Evolutionary conservation across 2,113 vertebrate genomes (phyloP).

Genomic region (Scomber colias): DNA sequence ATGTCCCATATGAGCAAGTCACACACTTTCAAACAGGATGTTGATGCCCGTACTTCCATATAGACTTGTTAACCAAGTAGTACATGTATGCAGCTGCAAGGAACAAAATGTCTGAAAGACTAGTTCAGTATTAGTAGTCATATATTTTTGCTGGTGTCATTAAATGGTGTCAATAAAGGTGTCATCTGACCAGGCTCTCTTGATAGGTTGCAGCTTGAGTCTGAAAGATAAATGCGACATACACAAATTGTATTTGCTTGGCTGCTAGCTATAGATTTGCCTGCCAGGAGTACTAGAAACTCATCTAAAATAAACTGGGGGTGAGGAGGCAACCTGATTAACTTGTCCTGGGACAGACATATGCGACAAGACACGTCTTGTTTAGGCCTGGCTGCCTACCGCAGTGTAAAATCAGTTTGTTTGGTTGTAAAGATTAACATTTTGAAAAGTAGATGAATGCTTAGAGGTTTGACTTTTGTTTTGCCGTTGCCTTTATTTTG

Average conservation of each 20-base stretch:
- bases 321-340: conserved; percentile 66
- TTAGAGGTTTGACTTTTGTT: conserved; percentile 41
- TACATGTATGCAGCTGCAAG: neutral
- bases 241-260: conserved; percentile 58
- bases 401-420: conserved; percentile 54
- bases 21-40: no score
- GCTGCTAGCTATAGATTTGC: conserved; percentile 52
- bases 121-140: conserved; percentile 9
- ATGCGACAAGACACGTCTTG: conserved; percentile 56
- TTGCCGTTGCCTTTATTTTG: conserved; percentile 21
- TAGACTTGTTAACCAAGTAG: conserved; percentile 10
- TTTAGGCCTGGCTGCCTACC: conserved; percentile 44
- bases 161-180: conserved; percentile 24
- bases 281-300: conserved; percentile 49
- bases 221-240: conserved; percentile 42
- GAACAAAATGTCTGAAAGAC: conserved; percentile 16
- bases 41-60: neutral
- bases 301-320: conserved; percentile 61
- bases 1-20: neutral
- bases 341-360: conserved; percentile 67
- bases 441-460: conserved; percentile 49
- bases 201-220: conserved; percentile 39
- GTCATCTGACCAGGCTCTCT: conserved; percentile 15
- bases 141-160: conserved; percentile 9
- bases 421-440: conserved; percentile 55